Evolutionary conservation across 2,888 invertebrate species (phyloP).

Genomic region (Cosmorhoe ocellata): DNA sequence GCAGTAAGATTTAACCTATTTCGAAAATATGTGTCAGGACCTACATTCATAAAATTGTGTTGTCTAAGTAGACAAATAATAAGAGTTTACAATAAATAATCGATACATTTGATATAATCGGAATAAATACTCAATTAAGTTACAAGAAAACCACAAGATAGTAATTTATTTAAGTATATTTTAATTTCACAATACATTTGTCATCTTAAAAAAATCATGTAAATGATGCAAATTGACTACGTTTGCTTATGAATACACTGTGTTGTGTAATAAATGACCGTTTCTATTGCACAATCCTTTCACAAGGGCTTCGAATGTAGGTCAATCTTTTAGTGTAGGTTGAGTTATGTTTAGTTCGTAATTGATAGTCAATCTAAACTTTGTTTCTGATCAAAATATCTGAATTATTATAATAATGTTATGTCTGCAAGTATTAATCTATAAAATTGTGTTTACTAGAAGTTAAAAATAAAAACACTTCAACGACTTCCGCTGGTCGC

Average conservation of each 20-base stretch:
- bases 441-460: neutral
- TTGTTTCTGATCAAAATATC: no score
- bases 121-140: neutral
- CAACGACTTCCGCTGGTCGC: constrained; percentile 12
- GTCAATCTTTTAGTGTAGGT: constrained; percentile 77
- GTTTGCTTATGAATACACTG: constrained; percentile 76
- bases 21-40: constrained; percentile 71
- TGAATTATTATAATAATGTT: neutral
- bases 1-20: constrained; percentile 78
- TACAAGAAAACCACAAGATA: constrained; percentile 15
- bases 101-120: neutral
- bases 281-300: constrained; percentile 83
- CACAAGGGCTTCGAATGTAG: constrained; percentile 82
- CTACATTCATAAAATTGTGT: constrained; percentile 47
- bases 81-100: neutral
- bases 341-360: constrained; percentile 38
- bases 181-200: constrained; percentile 39
- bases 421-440: neutral
- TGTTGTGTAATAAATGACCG: constrained; percentile 82
- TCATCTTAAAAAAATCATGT: constrained; percentile 54
- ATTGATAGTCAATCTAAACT: neutral
- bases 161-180: constrained; percentile 28
- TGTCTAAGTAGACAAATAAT: neutral
- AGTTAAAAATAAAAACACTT: neutral
- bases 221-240: constrained; percentile 71